Evolutionary conservation across 2,797 vertebrate species (phyloP), one percentile per base, ranked within the genome.

Genomic region (Enteromius argenteus): DNA sequence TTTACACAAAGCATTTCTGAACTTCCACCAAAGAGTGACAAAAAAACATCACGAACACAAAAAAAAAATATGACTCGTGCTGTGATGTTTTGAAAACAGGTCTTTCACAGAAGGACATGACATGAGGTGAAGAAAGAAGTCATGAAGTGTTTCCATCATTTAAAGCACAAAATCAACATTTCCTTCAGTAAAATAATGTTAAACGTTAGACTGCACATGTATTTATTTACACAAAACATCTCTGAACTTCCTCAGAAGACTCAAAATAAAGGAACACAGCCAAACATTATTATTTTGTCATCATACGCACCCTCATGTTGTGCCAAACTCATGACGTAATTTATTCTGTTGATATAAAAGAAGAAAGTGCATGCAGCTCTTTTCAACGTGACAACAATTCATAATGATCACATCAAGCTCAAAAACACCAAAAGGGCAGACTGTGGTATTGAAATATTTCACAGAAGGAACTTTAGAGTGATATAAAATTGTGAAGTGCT

Each of bases 121-220:
- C 23, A 27, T 14, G 58, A 60, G 11, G 56, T 27, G 4, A 27
- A 60, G n/a, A 60, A 23, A 27, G 11, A 60, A 60, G 56, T 17
- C 56, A 23, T 58, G 3, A 80, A 46, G 35, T 46, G 56, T 62
- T 81, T 87, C 58, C 30, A 75, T 85, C 64, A 73, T 64, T 62
- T 27, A 64, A 69, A 80, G 53, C 23, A 72, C 73, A 77, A 80
- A 80, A 67, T 23, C 19, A 53, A 53, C 8, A 56, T 64, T 49
- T 21, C 74, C 49, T 51, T 51, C 15, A 51, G 49, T 51, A 51
- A 17, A 21, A 8, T 56, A 56, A 56, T 58, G 13, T 23, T 58
- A 27, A 60, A 60, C n/a, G 1, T 27, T 27, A 60, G 64, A 17
- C 56, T 23, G 3, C 15, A 37, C 11, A 1, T 60, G 14, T 39